Conservation (phyloP, 30 jellyfish, hydroid and myxozoan genomes). For the Haliclystus octoradiatus region DNA sequence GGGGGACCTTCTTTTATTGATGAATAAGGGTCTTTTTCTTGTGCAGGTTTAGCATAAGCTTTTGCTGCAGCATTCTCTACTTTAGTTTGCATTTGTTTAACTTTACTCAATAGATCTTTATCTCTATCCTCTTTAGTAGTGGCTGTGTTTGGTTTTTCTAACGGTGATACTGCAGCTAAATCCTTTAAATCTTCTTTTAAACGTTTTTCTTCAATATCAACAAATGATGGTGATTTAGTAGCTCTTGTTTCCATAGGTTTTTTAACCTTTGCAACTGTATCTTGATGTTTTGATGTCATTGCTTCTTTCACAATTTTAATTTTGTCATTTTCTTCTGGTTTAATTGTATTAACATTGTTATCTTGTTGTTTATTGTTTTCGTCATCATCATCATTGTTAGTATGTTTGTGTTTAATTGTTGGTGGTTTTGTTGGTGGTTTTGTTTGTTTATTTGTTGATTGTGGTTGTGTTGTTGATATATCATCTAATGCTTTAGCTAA, state of each 20-base stretch:
- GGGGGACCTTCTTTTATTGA: conserved; percentile 14
- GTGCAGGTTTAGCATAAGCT: not conserved
- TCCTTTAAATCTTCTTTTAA: not conserved
- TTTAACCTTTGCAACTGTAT: not conserved
- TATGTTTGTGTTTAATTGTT: too few species aligned
- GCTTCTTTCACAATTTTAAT: conserved; percentile 76
- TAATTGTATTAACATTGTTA: not conserved
- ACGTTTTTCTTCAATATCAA: not conserved
- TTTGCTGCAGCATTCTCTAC: conserved; percentile 76
- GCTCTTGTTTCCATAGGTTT: not conserved
- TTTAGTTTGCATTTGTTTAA: conserved; percentile 74
- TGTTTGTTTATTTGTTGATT: not conserved
- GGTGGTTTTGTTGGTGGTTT: not conserved
- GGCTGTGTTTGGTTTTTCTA: not conserved
- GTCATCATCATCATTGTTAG: not conserved
- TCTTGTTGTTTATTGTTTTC: conserved; percentile 4
- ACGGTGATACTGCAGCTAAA: not conserved
- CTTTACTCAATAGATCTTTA: conserved; percentile 69
- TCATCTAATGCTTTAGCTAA: conserved; percentile 86
- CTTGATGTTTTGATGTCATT: conserved; percentile 30
- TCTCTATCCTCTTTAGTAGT: conserved; percentile 34
- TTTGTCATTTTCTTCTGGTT: conserved; percentile 4
- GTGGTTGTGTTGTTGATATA: conserved; percentile 20
- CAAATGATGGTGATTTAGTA: not conserved
- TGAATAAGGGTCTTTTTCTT: conserved; percentile 4